Conservation (phyloP, 2,888 invertebrate species). For the Hydropsyche betteni region DNA sequence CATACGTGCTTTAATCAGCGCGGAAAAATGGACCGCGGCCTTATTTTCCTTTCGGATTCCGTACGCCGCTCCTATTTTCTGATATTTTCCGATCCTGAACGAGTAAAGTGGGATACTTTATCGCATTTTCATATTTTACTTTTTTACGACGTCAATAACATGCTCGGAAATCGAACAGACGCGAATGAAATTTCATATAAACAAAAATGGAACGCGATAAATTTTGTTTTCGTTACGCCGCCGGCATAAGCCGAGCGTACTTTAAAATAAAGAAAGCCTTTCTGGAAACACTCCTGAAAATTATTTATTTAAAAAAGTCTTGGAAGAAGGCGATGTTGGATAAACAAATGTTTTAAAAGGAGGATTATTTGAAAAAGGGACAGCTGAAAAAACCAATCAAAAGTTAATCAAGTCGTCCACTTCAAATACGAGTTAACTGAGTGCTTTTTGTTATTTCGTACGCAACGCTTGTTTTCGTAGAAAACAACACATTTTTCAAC, state of each 20-base stretch:
- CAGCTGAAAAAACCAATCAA: conserved; percentile 20
- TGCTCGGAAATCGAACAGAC: conserved; percentile 29
- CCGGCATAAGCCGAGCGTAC: no score
- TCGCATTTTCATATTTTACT: conserved; percentile 36
- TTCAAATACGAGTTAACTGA: conserved; percentile 26
- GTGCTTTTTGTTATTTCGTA: conserved; percentile 29
- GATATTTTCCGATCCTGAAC: conserved; percentile 17
- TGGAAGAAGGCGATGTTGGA: not conserved
- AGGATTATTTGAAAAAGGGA: not conserved
- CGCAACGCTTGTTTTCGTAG: conserved; percentile 11
- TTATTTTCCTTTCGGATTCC: conserved; percentile 30
- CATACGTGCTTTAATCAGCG: conserved; percentile 51
- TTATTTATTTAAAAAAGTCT: conserved; percentile 23
- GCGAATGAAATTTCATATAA: conserved; percentile 1
- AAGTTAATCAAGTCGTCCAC: conserved; percentile 30
- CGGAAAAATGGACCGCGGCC: conserved; percentile 43
- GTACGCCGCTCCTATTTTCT: not conserved
- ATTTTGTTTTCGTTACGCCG: no score
- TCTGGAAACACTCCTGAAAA: not conserved
- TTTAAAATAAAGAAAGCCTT: not conserved
- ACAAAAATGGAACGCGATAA: not conserved
- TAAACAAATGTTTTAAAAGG: conserved; percentile 23
- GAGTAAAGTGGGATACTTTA: conserved; percentile 37
- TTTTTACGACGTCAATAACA: conserved; percentile 16
- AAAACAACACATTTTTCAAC: conserved; percentile 30